Conservation (phyloP, 2,888 invertebrate species). For the Augiades crinisus region DNA sequence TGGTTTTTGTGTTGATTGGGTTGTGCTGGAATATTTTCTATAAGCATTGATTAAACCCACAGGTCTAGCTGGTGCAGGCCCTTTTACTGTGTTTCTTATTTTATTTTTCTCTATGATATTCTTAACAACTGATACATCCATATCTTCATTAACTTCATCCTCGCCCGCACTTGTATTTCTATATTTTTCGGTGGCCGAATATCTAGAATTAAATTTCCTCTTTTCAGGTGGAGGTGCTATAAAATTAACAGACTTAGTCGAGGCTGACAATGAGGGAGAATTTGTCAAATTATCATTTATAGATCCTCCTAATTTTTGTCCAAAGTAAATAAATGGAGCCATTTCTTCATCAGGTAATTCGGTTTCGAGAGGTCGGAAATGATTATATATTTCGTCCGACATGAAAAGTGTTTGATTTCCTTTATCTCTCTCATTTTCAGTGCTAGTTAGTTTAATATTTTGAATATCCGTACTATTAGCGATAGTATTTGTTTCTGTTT, state of each 20-base stretch:
- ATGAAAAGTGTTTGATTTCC: slow-evolving; percentile 80
- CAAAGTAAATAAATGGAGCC: slow-evolving; percentile 86
- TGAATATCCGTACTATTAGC: slow-evolving; percentile 61
- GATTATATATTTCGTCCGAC: slow-evolving; percentile 83
- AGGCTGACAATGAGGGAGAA: slow-evolving; percentile 71
- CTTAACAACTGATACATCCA: slow-evolving; percentile 83
- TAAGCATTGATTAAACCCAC: slow-evolving; percentile 73
- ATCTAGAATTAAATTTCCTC: slow-evolving; percentile 69
- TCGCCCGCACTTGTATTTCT: slow-evolving; percentile 75
- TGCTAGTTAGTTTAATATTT: slow-evolving; percentile 51
- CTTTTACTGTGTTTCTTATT: slow-evolving; percentile 74
- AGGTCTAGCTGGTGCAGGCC: slow-evolving; percentile 71
- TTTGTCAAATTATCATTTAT: slow-evolving; percentile 70
- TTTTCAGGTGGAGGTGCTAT: slow-evolving; percentile 65
- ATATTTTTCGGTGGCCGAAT: slow-evolving; percentile 74
- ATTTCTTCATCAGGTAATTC: slow-evolving; percentile 84
- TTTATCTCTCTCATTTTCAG: slow-evolving; percentile 63
- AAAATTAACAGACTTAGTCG: slow-evolving; percentile 73
- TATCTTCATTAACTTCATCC: slow-evolving; percentile 80
- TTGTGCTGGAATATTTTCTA: slow-evolving; percentile 61
- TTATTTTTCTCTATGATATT: slow-evolving; percentile 78
- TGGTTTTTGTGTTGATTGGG: slow-evolving; percentile 52
- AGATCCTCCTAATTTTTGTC: slow-evolving; percentile 80
- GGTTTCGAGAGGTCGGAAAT: slow-evolving; percentile 83
- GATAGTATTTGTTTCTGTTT: slow-evolving; percentile 53